Evolutionary conservation across 2,888 invertebrate species (phyloP).

Genomic region (Onthophagus sagittarius): DNA sequence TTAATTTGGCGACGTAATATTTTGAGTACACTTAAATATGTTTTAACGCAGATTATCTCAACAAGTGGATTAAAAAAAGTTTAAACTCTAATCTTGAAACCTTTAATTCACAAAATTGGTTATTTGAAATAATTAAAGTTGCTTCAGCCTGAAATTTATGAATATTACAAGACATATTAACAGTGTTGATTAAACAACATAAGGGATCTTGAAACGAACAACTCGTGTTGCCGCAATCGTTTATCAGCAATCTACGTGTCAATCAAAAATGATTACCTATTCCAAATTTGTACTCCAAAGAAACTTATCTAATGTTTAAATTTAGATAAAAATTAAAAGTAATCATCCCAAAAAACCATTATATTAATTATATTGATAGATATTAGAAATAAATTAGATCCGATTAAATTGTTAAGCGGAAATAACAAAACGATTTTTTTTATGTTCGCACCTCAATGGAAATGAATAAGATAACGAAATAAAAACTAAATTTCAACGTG

Average conservation of each 20-base stretch:
- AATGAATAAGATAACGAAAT: no score
- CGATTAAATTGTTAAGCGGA: no score
- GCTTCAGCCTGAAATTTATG: no score
- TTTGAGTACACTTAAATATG: background rate
- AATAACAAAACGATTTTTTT: no score
- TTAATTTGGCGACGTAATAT: background rate
- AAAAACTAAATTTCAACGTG: no score
- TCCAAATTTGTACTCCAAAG: background rate
- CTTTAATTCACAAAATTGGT: no score
- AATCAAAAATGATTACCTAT: background rate
- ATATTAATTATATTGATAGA: no score
- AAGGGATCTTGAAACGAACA: background rate
- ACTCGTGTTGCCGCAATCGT: background rate
- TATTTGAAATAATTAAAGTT: no score
- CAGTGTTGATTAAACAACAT: background rate
- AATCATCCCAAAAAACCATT: no score
- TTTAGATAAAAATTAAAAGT: background rate
- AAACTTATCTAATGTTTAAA: background rate
- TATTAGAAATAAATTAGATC: no score
- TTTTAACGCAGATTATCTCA: background rate
- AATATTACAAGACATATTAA: background rate
- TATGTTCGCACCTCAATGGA: no score
- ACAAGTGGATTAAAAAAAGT: background rate
- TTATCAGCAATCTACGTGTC: background rate
- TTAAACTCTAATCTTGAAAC: background rate